Base-by-base conservation (phyloP, 2,888 invertebrate genomes). In the Pomacea canaliculata region DNA sequence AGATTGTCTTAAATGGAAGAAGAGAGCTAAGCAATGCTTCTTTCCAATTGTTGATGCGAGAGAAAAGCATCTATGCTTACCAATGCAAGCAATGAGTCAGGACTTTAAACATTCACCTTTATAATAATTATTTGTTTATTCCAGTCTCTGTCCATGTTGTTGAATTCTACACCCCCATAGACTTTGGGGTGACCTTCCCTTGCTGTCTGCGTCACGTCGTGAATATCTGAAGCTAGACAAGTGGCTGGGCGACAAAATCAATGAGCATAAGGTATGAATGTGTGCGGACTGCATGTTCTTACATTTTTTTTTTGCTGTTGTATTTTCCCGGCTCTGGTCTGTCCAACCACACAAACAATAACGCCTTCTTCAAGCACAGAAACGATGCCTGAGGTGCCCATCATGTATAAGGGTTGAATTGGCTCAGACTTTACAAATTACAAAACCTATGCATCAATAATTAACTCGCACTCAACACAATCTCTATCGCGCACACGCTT, bases 171-270 rank as follows among this genome's bases (percentile, higher is more conserved):
- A 83, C 96, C n/a, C n/a, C n/a, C 90, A 37, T 90, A 89, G 88
- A 89, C 37, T 99, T 99, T 91, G 96, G 98, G 65, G 98, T 99
- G 83, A 99, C 91, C 92, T 99, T 85, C 99, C 99, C 0, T n/a
- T n/a, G n/a, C n/a, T 99, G 99, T 90, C 92, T 80, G 99, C 99
- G 0, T 98, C 99, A 0, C 93, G 99, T 73, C 93, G 99, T 77
- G 99, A 99, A 90, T 99, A 98, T 91, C 93, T 99, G 18, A 99
- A 99, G 89, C 92, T 99, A 37, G 99, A 99, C 91, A 99, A 99
- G 91, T 99, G 99, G 99, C 92, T 99, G 18, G 95, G 96, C 0
- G 99, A 99, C 90, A 99, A 99, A 92, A 96, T 99, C 79, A 93
- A 96, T 81, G 98, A 98, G 86, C 97, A 98, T 90, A 97, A 97